These are phyloP conservation scores for Palloptera scutellata DNA, from an alignment of 2,888 invertebrate genomes.

Conservation along the genomic window DNA sequence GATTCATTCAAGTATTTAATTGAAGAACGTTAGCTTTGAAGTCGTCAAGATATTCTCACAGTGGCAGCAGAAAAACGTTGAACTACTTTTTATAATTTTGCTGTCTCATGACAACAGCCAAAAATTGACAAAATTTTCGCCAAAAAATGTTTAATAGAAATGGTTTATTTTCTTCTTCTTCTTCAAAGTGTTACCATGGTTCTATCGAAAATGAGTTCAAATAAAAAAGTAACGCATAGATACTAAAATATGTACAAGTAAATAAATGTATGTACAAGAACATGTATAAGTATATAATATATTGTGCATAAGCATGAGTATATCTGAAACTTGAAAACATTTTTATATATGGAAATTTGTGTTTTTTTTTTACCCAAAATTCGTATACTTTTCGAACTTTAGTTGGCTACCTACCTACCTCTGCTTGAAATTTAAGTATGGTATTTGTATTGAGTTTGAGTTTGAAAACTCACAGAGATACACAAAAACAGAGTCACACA, in stretches of 20 bases:
- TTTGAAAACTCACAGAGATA: constrained; percentile 13
- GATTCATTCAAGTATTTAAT: too few relatives aligned
- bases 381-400: not conserved
- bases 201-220: not conserved
- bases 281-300: not conserved
- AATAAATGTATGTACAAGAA: too few relatives aligned
- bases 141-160: not conserved
- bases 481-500: not conserved
- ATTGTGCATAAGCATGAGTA: not conserved
- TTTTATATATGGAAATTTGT: not conserved
- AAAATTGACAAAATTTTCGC: too few relatives aligned
- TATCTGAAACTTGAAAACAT: not conserved
- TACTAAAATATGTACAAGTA: not conserved
- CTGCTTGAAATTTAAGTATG: not conserved
- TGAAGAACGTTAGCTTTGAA: too few relatives aligned
- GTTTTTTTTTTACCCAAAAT: not conserved
- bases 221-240: not conserved
- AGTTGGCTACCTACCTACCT: not conserved
- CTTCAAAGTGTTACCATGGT: not conserved
- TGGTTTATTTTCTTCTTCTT: not conserved
- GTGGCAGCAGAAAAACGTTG: too few relatives aligned
- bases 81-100: too few relatives aligned
- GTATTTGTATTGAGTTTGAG: constrained; percentile 17
- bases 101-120: too few relatives aligned
- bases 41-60: too few relatives aligned